A percentile compares a stretch with the other conserved stretches of the same genome.
phyloP scores from a whole-genome alignment of 2,797 vertebrate species.

The Botia kubotai region DNA sequence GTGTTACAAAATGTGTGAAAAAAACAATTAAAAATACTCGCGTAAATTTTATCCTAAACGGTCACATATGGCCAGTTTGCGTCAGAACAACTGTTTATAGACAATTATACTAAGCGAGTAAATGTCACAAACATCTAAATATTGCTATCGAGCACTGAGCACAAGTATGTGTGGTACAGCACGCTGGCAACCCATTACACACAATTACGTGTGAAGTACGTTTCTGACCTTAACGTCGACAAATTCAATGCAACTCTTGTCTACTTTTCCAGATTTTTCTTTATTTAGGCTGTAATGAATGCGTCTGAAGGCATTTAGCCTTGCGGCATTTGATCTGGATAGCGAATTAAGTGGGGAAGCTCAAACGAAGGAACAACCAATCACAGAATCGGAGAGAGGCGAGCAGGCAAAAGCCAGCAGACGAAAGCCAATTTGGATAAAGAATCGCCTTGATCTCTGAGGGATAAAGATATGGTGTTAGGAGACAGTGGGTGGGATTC shows the following conservation, averaged over 20 bases:
- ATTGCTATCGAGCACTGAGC: no score
- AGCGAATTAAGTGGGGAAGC: conserved; percentile 26
- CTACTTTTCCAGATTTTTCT: conserved; percentile 12
- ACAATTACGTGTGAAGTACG: background rate
- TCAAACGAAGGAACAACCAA: conserved; percentile 9
- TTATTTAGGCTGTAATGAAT: conserved; percentile 18
- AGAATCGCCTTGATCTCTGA: conserved; percentile 36
- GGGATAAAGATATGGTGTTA: conserved; percentile 20
- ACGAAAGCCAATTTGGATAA: conserved; percentile 39
- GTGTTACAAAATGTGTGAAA: background rate
- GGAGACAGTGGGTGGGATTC: background rate
- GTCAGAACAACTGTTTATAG: no score
- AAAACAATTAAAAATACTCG: background rate
- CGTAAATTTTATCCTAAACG: no score
- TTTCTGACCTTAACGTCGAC: background rate
- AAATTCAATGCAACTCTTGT: conserved; percentile 4
- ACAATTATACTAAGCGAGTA: no score
- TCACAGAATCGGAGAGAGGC: conserved; percentile 4
- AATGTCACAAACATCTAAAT: no score
- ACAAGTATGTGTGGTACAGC: no score
- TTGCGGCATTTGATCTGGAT: conserved; percentile 32
- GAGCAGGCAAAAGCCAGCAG: background rate
- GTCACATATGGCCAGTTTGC: no score
- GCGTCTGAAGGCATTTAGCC: background rate
- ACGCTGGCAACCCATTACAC: background rate